Evolutionary conservation across 2,797 vertebrate genomes (phyloP), one percentile per base, ranked within the genome.

Genomic region (Podargus strigoides): DNA sequence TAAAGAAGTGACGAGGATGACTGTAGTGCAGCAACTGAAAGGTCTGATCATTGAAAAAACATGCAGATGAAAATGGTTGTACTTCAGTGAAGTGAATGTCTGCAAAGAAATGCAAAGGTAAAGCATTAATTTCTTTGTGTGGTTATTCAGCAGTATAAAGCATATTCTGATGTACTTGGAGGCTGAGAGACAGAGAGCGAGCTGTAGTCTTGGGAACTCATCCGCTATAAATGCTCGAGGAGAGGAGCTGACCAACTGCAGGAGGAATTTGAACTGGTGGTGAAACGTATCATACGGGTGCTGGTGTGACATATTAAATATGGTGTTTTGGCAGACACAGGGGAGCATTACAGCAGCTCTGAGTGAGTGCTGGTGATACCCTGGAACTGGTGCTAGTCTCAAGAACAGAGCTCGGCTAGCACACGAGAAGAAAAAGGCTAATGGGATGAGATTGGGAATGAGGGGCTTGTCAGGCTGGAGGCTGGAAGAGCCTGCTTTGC

Each of bases 221-320:
- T 22, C 15, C 0, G 1, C 28, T 63, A 18, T 23, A 30, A 60
- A 42, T 10, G 24, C 10, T 16, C 4, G 8, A 49, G 47, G 53
- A 75, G 23, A 68, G 21, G 20, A 44, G 34, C n/a, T 68, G 69
- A 22, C 13, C 0, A 3, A 32, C 2, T 0, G 3, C 12, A 34
- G 19, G 39, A 13, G 28, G 56, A 69, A 26, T 42, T 30, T 52
- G 46, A 89, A 36, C 50, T 34, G 26, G 23, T 22, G 26, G 22
- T 52, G 66, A 44, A 69, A 66, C 4, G 24, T 39, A 28, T 59
- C 36, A 27, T 23, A 16, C 0, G 3, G 34, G 22, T 39, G 19
- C 36, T 46, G 52, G 41, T 30, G 44, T 28, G 27, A 23, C 22
- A 11, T 8, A 44, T 19, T 36, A 26, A 44, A 50, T 3, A 4